These are phyloP conservation scores for Hippocampus comes DNA, from an alignment of 2,113 vertebrate genomes.

Conservation along the genomic window DNA sequence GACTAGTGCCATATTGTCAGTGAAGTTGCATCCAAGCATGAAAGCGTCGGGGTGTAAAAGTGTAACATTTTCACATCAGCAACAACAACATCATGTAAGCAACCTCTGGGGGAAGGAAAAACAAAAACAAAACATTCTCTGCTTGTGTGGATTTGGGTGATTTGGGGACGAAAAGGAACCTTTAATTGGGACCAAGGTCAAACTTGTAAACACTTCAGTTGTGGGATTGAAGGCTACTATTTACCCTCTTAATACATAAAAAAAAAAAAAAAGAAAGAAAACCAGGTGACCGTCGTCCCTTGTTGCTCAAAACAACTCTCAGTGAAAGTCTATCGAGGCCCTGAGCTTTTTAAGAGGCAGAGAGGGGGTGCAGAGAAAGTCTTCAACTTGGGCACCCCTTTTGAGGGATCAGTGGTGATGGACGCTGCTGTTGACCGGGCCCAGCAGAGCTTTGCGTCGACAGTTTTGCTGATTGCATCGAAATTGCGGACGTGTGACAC, in stretches of 20 bases:
- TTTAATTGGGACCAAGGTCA: conserved; percentile 26
- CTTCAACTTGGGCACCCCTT: conserved; percentile 10
- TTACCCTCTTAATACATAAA: conserved; percentile 22
- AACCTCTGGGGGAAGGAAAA: conserved; percentile 2
- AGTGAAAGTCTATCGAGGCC: conserved; percentile 62
- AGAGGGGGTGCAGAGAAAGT: conserved; percentile 38
- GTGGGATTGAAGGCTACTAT: conserved; percentile 28
- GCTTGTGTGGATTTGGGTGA: not conserved
- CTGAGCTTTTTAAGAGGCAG: conserved; percentile 73
- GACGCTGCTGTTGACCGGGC: conserved; percentile 17
- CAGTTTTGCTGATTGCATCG: conserved; percentile 38
- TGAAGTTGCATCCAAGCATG: conserved; percentile 20
- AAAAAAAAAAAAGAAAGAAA: conserved; percentile 19
- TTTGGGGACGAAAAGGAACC: conserved; percentile 5
- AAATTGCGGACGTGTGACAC: conserved; percentile 11
- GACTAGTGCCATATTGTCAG: conserved; percentile 30
- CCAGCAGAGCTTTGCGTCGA: conserved; percentile 21
- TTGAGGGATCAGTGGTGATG: conserved; percentile 13
- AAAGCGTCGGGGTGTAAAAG: conserved; percentile 19
- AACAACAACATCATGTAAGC: conserved; percentile 31
- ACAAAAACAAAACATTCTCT: not conserved
- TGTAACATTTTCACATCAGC: conserved; percentile 29
- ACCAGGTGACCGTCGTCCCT: conserved; percentile 40
- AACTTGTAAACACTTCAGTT: conserved; percentile 36
- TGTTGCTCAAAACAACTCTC: conserved; percentile 33